Evolutionary conservation across 1,140 invertebrate species (phyloP).

Genomic region (Anastatus disparis): DNA sequence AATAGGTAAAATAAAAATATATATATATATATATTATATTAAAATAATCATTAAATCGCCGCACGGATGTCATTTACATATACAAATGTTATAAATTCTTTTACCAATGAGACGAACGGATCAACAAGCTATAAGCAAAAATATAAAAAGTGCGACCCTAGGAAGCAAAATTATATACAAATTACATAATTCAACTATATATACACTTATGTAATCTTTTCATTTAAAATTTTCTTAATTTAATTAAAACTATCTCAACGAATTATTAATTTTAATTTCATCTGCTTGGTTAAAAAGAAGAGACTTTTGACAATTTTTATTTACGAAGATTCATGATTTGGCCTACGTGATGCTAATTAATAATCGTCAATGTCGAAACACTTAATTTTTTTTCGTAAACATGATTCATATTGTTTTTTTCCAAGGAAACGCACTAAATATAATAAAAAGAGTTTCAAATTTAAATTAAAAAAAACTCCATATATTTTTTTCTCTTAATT

Average conservation of each 20-base stretch:
- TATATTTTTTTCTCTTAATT: background rate
- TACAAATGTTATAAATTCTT: constrained; percentile 18
- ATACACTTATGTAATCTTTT: too few species aligned
- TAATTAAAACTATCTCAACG: too few species aligned
- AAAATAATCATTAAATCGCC: too few species aligned
- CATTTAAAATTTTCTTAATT: too few species aligned
- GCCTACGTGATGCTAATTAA: too few species aligned
- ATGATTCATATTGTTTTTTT: background rate
- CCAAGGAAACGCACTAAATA: background rate
- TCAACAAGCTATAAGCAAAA: background rate
- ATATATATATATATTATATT: too few species aligned
- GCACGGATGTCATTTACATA: background rate
- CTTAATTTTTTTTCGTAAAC: too few species aligned
- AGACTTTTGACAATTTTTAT: too few species aligned
- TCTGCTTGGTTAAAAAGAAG: too few species aligned
- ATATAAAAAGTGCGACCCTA: background rate
- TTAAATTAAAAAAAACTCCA: background rate
- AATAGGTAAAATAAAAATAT: constrained; percentile 9
- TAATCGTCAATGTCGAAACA: too few species aligned
- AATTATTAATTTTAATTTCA: too few species aligned
- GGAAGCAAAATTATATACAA: constrained; percentile 16
- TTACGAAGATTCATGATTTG: too few species aligned
- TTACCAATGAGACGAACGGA: background rate
- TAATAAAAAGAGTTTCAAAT: background rate
- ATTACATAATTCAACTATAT: background rate